Evolutionary conservation across 2,797 vertebrate species (phyloP).

Genomic region (Hyperoplus lanceolatus): DNA sequence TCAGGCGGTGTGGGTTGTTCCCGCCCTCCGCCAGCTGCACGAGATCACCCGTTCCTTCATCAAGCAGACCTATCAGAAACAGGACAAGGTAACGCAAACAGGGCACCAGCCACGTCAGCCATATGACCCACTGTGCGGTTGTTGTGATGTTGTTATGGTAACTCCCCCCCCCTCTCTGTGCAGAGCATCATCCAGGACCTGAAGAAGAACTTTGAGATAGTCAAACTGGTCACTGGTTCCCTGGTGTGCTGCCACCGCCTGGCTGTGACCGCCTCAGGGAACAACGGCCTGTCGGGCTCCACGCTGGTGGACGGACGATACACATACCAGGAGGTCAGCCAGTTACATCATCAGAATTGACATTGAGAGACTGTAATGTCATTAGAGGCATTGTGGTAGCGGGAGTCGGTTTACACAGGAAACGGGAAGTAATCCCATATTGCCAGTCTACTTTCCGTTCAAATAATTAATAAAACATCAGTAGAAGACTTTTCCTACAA

Average conservation of each 20-base stretch:
- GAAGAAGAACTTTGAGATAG: constrained; percentile 99
- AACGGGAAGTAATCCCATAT: background rate
- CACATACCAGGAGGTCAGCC: constrained; percentile 94
- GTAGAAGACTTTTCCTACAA: too few species aligned
- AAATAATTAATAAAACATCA: too few species aligned
- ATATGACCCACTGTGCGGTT: background rate
- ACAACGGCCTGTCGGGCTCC: constrained; percentile 89
- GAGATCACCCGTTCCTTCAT: constrained; percentile 99
- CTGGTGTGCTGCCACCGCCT: constrained; percentile 96
- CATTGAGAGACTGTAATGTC: background rate
- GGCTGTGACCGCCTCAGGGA: constrained; percentile 90
- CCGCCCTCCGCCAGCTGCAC: constrained; percentile 96
- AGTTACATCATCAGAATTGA: background rate
- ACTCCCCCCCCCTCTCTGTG: constrained; percentile 3
- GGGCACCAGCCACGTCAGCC: background rate
- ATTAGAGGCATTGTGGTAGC: background rate
- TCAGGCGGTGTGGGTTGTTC: constrained; percentile 98
- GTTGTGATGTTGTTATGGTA: background rate
- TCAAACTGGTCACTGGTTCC: constrained; percentile 96
- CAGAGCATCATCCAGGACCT: constrained; percentile 99
- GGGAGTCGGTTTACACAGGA: background rate
- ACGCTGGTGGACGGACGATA: constrained; percentile 96
- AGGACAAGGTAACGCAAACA: constrained; percentile 92
- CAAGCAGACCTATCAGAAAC: constrained; percentile 99
- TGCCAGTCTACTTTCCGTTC: too few species aligned